Conservation (phyloP, 1,140 invertebrate species). For the Piezodorus guildinii region DNA sequence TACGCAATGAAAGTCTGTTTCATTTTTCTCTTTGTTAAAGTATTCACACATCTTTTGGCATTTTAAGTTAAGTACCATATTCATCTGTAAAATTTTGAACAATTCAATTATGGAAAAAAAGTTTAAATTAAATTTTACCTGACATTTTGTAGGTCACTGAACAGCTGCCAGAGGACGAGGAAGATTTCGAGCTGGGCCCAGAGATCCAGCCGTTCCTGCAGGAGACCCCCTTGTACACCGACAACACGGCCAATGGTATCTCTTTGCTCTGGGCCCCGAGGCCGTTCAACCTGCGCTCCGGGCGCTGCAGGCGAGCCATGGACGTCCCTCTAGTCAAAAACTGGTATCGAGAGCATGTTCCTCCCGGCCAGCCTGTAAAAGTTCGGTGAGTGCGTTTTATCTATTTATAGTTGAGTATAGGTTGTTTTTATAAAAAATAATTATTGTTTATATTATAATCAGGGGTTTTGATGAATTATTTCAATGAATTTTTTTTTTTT, state of each 20-base stretch:
- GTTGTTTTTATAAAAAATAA: no score
- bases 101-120: no score
- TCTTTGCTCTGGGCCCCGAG: conserved; percentile 95
- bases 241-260: conserved; percentile 98
- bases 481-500: no score
- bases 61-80: no score
- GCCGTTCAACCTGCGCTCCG: conserved; percentile 78
- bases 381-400: conserved; percentile 39
- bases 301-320: conserved; percentile 74
- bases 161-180: conserved; percentile 82
- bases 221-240: conserved; percentile 91
- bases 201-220: conserved; percentile 84
- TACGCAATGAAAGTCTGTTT: no score
- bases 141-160: conserved; percentile 51
- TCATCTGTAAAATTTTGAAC: no score
- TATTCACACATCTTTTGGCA: no score
- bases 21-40: no score
- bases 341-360: conserved; percentile 97
- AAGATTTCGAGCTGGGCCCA: conserved; percentile 87
- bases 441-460: no score
- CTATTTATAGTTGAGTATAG: no score
- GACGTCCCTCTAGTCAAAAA: conserved; percentile 95
- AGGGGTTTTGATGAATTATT: no score
- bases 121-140: no score
- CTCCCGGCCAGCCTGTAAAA: conserved; percentile 96